phyloP scores from a whole-genome alignment of 92 coral and sea anemone species.

The Diadumene lineata region DNA sequence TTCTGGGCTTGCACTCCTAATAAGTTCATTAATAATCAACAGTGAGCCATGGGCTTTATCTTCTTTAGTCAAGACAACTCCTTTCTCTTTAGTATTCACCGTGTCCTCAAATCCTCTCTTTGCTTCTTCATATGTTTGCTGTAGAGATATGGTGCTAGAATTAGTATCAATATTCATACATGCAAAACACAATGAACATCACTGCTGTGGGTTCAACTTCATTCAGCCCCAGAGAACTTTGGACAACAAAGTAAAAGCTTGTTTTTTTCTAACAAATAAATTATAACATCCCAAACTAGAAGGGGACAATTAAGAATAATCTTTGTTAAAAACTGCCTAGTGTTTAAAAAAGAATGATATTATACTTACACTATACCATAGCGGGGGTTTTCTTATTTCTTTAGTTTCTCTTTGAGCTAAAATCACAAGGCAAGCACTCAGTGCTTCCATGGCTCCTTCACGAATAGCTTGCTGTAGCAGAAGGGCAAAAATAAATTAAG shows the following conservation, averaged over 20 bases:
- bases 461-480: slow-evolving; percentile 95
- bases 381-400: slow-evolving; percentile 89
- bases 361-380: slow-evolving; percentile 81
- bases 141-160: neutral
- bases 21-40: slow-evolving; percentile 88
- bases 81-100: slow-evolving; percentile 91
- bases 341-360: too few relatives aligned
- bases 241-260: too few relatives aligned
- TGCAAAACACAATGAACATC: too few relatives aligned
- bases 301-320: too few relatives aligned
- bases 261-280: too few relatives aligned
- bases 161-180: neutral
- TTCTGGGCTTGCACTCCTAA: slow-evolving; percentile 91
- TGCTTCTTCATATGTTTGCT: slow-evolving; percentile 95
- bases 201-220: too few relatives aligned
- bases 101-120: slow-evolving; percentile 96
- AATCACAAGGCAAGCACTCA: slow-evolving; percentile 92
- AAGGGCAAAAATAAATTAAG: too few relatives aligned
- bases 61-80: slow-evolving; percentile 93
- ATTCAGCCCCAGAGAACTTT: too few relatives aligned
- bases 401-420: slow-evolving; percentile 98
- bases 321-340: too few relatives aligned
- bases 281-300: too few relatives aligned
- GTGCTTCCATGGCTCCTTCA: slow-evolving; percentile 97
- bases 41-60: slow-evolving; percentile 99